phyloP scores from a whole-genome alignment of 2,888 invertebrate species.

The Aporophyla lueneburgensis region DNA sequence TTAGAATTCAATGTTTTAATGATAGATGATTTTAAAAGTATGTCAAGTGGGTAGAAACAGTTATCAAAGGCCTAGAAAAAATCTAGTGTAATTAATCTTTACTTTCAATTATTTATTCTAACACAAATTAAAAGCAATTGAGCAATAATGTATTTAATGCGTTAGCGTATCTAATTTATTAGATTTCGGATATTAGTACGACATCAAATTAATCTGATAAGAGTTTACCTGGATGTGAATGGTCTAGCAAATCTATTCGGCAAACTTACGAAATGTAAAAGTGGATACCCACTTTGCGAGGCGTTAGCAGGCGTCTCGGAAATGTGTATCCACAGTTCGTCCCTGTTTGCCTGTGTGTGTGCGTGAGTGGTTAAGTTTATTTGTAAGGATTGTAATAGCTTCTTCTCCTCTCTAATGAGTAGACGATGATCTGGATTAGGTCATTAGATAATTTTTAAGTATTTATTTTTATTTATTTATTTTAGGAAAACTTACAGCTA shows the following conservation, averaged over 20 bases:
- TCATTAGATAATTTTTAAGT: no score
- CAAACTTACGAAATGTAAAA: neutral
- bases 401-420: no score
- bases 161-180: neutral
- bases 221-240: neutral
- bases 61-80: constrained; percentile 9
- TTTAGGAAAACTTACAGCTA: no score
- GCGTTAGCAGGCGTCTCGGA: no score
- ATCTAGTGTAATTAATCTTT: neutral
- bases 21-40: neutral
- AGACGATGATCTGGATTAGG: no score
- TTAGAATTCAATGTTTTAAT: neutral
- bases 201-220: neutral
- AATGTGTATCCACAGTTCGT: no score
- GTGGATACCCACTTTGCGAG: no score
- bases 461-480: no score
- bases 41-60: neutral
- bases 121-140: neutral
- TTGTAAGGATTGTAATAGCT: no score
- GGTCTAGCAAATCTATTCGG: neutral
- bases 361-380: no score
- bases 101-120: neutral
- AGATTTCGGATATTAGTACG: neutral
- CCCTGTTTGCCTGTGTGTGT: no score
- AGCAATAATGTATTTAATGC: neutral